Evolutionary conservation across 1,140 invertebrate species (phyloP).

Genomic region (Ips typographus): DNA sequence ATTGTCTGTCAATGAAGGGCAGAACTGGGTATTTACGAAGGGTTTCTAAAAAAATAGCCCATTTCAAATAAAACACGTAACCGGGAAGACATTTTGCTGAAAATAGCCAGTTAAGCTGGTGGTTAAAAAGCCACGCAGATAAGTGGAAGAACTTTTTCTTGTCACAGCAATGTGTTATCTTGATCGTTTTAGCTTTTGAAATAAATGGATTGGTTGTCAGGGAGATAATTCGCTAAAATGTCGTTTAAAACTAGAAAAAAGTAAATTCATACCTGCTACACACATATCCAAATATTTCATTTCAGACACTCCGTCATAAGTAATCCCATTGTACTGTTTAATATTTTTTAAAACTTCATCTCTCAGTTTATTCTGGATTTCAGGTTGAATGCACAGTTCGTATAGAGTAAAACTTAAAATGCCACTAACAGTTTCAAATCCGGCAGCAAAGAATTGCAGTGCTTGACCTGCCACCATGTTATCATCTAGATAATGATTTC

Average conservation of each 20-base stretch:
- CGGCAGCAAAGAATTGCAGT: constrained; percentile 55
- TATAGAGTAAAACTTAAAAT: constrained; percentile 39
- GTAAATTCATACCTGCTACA: not conserved
- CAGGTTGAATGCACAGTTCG: constrained; percentile 56
- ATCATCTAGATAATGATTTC: constrained; percentile 6
- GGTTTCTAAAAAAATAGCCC: constrained; percentile 51
- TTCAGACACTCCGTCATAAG: constrained; percentile 47
- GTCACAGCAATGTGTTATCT: not conserved
- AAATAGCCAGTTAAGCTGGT: no score
- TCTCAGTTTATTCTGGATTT: constrained; percentile 53
- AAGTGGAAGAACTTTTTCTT: not conserved
- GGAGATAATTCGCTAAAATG: no score
- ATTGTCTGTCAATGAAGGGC: constrained; percentile 52
- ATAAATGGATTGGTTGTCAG: no score
- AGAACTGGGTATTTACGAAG: constrained; percentile 56
- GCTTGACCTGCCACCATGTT: constrained; percentile 11
- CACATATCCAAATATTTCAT: constrained; percentile 29
- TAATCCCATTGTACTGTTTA: constrained; percentile 42
- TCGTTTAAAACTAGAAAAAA: no score
- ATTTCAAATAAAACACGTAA: not conserved
- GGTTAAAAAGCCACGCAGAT: no score
- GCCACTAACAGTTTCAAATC: constrained; percentile 21
- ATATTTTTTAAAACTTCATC: constrained; percentile 45
- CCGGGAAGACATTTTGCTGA: no score
- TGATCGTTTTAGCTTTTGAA: not conserved